Percentiles rank a stretch among this genome's conserved stretches.
These are phyloP conservation scores for Melanotaenia pygmaea DNA, from an alignment of 2,797 vertebrate species.

Conservation along the genomic window DNA sequence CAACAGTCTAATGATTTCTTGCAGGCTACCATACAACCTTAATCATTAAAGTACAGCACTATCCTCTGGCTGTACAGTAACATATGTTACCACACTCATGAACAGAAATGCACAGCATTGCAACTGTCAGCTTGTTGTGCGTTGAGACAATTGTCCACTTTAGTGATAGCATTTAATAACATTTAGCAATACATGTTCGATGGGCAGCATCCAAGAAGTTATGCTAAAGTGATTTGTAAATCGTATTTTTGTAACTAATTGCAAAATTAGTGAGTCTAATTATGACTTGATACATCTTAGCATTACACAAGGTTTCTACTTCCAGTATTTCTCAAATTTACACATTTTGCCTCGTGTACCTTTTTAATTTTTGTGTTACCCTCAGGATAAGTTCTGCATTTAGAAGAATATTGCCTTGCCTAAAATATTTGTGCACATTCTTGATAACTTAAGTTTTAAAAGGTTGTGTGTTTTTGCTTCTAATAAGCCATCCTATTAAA, in stretches of 20 bases:
- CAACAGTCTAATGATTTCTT: background rate
- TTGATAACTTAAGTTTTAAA: background rate
- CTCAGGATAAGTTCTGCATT: background rate
- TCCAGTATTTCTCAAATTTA: background rate
- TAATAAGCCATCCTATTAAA: background rate
- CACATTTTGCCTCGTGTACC: background rate
- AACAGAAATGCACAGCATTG: background rate
- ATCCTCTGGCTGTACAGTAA: constrained; percentile 8
- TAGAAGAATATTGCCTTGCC: background rate
- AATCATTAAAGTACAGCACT: constrained; percentile 11
- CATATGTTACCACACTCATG: constrained; percentile 2
- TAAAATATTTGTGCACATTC: background rate
- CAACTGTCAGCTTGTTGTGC: background rate
- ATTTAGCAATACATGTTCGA: background rate
- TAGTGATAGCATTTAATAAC: background rate
- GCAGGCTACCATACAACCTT: background rate
- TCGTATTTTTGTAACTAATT: background rate
- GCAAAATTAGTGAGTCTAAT: background rate
- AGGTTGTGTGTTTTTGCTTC: too few relatives aligned
- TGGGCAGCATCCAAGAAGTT: background rate
- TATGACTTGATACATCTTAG: background rate
- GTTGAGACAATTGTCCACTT: background rate
- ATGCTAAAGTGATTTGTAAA: background rate
- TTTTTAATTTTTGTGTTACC: background rate
- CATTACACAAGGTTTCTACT: background rate